These are phyloP conservation scores for Latrodectus geometricus DNA, from an alignment of 1,140 invertebrate genomes.

Conservation along the genomic window DNA sequence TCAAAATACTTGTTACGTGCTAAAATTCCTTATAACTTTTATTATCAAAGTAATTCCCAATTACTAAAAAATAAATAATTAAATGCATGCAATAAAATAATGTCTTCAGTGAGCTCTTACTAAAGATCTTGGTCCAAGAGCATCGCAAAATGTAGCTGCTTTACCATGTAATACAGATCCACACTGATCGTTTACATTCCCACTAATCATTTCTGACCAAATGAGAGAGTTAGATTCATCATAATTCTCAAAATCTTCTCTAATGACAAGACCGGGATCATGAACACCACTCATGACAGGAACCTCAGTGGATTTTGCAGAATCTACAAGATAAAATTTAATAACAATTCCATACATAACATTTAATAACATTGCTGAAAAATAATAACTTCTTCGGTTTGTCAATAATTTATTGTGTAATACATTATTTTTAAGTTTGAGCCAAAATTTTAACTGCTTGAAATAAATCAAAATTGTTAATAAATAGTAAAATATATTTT, in stretches of 20 bases:
- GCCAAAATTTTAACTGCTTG: too few species aligned
- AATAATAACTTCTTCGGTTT: not conserved
- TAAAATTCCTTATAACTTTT: too few species aligned
- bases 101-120: constrained; percentile 58
- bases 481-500: too few species aligned
- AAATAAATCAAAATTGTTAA: too few species aligned
- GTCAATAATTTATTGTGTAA: too few species aligned
- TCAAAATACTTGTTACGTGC: too few species aligned
- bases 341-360: not conserved
- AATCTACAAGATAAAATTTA: not conserved
- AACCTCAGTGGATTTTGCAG: constrained; percentile 7
- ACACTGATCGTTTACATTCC: constrained; percentile 65
- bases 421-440: too few species aligned
- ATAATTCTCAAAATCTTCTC: constrained; percentile 69
- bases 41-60: too few species aligned
- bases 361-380: not conserved
- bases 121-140: constrained; percentile 65
- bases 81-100: not conserved
- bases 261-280: constrained; percentile 67
- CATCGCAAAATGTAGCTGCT: constrained; percentile 67
- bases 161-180: constrained; percentile 67
- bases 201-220: constrained; percentile 64
- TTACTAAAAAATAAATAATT: too few species aligned
- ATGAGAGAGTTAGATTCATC: constrained; percentile 21
- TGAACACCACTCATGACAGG: constrained; percentile 64